These are phyloP conservation scores for Sebastes cheni DNA, from an alignment of 2,797 vertebrate species.

Conservation along the genomic window DNA sequence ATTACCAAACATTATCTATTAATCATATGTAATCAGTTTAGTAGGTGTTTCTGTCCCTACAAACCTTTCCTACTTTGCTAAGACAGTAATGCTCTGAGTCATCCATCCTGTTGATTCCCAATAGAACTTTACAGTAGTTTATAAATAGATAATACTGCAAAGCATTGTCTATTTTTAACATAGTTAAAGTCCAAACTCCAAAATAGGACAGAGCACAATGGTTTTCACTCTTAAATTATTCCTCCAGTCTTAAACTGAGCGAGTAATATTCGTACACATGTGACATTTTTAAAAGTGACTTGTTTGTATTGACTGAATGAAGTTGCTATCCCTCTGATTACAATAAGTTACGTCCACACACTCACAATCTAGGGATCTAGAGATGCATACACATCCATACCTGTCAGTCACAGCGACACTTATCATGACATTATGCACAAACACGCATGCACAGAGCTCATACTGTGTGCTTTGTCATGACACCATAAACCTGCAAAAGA, in stretches of 20 bases:
- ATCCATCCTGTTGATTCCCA: conserved; percentile 44
- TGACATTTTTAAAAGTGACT: background rate
- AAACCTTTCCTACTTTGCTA: background rate
- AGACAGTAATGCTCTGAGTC: conserved; percentile 17
- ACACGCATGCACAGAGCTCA: background rate
- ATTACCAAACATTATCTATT: background rate
- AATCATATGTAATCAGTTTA: background rate
- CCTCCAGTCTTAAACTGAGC: background rate
- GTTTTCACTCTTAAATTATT: conserved; percentile 27
- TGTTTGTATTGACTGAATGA: background rate
- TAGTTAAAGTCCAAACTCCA: conserved; percentile 14
- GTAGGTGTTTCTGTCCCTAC: background rate
- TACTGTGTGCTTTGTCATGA: background rate
- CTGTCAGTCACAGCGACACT: background rate
- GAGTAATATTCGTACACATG: background rate
- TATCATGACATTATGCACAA: background rate
- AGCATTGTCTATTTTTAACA: conserved; percentile 63
- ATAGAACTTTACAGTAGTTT: conserved; percentile 30
- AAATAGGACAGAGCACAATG: conserved; percentile 40
- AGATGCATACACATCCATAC: background rate
- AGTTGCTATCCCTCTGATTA: background rate
- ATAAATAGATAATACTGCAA: conserved; percentile 58
- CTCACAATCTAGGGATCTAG: background rate
- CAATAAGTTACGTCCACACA: background rate
- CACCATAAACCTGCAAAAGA: background rate